Percentiles rank a stretch among this genome's conserved stretches.
Conservation (phyloP, 2,113 vertebrate species). For the Grallaria varia region DNA sequence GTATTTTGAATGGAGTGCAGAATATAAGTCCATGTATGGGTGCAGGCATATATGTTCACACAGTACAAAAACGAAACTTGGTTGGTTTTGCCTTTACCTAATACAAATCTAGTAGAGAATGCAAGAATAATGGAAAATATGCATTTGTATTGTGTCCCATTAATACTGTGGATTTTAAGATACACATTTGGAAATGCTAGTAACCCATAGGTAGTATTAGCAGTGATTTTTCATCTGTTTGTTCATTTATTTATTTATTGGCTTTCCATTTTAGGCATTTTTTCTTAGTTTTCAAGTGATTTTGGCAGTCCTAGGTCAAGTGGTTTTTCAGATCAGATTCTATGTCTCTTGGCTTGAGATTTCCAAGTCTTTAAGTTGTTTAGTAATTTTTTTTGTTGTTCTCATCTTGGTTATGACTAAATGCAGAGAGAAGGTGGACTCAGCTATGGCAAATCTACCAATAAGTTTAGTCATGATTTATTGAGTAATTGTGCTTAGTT, state of each 20-base stretch:
- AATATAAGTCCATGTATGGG: not conserved
- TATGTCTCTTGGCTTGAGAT: not conserved
- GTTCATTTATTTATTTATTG: not conserved
- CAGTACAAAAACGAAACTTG: not conserved
- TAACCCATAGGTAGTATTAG: not conserved
- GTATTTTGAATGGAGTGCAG: not conserved
- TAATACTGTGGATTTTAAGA: not conserved
- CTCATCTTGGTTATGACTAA: constrained; percentile 15
- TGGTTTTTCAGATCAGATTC: not conserved
- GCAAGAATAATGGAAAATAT: not conserved
- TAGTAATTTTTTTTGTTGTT: not conserved
- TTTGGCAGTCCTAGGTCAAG: not conserved
- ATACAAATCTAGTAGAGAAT: not conserved
- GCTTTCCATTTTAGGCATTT: not conserved
- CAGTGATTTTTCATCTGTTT: not conserved
- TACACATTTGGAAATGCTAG: not conserved
- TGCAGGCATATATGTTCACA: not conserved
- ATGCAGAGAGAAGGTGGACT: not conserved
- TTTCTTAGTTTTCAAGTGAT: not conserved
- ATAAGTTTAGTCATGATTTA: not conserved
- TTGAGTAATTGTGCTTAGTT: not conserved
- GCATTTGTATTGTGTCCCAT: not conserved
- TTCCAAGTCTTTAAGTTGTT: not conserved
- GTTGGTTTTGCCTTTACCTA: not conserved
- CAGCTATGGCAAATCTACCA: not conserved